These are phyloP conservation scores for Lagocephalus sceleratus DNA, from an alignment of 2,797 vertebrate genomes.

Conservation along the genomic window DNA sequence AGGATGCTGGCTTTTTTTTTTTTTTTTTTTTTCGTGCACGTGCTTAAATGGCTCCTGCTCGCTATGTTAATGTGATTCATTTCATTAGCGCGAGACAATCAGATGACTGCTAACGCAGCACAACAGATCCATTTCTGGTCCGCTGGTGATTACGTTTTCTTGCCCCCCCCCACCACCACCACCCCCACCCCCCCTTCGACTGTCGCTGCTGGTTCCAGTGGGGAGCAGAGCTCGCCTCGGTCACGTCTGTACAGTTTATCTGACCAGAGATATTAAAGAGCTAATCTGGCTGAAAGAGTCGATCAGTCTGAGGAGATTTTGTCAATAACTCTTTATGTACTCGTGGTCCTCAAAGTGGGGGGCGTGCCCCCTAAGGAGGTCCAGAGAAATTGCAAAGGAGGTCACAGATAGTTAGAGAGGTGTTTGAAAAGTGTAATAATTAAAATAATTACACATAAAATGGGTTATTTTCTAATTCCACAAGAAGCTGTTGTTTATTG, in stretches of 20 bases:
- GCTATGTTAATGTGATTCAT: slow-evolving; percentile 32
- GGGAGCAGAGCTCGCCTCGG: slow-evolving; percentile 26
- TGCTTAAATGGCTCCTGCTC: slow-evolving; percentile 14
- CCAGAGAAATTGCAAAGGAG: too few relatives aligned
- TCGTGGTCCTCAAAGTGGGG: too few relatives aligned
- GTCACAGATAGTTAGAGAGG: too few relatives aligned
- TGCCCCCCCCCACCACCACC: too few relatives aligned
- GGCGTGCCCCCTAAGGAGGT: too few relatives aligned
- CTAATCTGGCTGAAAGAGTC: slow-evolving; percentile 11
- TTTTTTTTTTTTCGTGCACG: not conserved
- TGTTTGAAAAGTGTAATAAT: too few relatives aligned
- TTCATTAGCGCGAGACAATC: slow-evolving; percentile 26
- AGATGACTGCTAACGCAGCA: slow-evolving; percentile 18
- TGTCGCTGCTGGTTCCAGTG: slow-evolving; percentile 27
- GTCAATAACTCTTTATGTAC: not conserved
- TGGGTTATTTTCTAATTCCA: too few relatives aligned
- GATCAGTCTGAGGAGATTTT: slow-evolving; percentile 17
- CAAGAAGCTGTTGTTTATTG: too few relatives aligned
- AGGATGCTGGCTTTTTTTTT: too few relatives aligned
- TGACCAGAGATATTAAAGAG: slow-evolving; percentile 19
- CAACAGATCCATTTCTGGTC: slow-evolving; percentile 27
- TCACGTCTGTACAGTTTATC: slow-evolving; percentile 27
- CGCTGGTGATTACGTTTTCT: slow-evolving; percentile 22
- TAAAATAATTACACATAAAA: too few relatives aligned
- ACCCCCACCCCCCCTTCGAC: too few relatives aligned